Conservation (phyloP, 1,140 invertebrate species). For the Callitettix versicolor region DNA sequence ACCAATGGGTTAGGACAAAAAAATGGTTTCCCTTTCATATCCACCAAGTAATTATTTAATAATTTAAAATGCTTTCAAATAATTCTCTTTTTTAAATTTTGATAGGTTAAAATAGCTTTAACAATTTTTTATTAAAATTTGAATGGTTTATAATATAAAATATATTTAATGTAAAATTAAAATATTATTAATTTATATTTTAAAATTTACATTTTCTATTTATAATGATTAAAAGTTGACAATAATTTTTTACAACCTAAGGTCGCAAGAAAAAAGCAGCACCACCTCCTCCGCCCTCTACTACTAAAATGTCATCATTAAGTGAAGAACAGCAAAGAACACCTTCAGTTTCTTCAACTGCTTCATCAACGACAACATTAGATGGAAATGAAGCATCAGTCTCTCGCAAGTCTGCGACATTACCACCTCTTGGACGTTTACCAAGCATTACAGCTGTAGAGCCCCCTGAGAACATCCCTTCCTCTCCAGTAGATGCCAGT, state of each 20-base stretch:
- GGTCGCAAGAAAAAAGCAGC: constrained; percentile 28
- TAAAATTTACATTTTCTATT: too few species aligned
- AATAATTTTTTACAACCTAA: constrained; percentile 18
- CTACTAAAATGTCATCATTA: constrained; percentile 8
- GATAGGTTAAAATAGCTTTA: background rate
- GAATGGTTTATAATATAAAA: background rate
- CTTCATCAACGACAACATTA: background rate
- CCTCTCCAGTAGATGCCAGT: background rate
- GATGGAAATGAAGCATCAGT: constrained; percentile 8
- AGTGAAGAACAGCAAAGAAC: constrained; percentile 19
- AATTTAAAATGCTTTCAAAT: too few species aligned
- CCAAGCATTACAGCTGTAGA: background rate
- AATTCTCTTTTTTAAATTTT: too few species aligned
- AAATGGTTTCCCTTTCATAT: too few species aligned
- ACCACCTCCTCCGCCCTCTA: constrained; percentile 21
- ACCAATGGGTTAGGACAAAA: too few species aligned
- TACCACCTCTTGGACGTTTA: constrained; percentile 12
- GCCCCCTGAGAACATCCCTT: background rate
- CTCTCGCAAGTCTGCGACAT: constrained; percentile 11
- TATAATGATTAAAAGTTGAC: too few species aligned
- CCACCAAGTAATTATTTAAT: too few species aligned
- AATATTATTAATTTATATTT: background rate
- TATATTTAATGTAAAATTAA: background rate
- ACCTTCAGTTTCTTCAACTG: constrained; percentile 11
- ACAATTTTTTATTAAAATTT: background rate